Evolutionary conservation across 2,113 vertebrate species (phyloP), one percentile per base, ranked within the genome.

Genomic region (Peromyscus californicus): DNA sequence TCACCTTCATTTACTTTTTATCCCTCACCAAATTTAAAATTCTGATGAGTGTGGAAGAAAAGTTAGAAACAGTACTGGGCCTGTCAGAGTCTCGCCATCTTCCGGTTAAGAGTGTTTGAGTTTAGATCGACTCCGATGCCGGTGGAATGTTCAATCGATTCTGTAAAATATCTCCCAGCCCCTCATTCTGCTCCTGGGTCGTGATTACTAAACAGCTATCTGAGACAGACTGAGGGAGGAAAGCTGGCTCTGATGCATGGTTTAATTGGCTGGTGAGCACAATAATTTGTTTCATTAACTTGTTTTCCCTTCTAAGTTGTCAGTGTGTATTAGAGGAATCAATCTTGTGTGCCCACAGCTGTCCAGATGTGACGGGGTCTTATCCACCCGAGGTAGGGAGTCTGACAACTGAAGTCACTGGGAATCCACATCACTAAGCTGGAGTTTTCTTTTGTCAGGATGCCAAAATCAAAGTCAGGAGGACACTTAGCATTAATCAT

Each of bases 281-380:
- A 61, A 84, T 88, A 90, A 95, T 95, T 76, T 92, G 33, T 95
- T 95, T 93, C 74, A 89, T 84, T 86, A 92, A 79, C 39, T 96
- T 91, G 65, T 91, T 94, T 97, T 93, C 76, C 88, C 39, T 91
- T 92, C n/a, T 54, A 75, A 84, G 31, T 84, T 83, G 24, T 93
- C 89, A 75, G 75, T 54, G 10, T 93, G 21, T 95, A 78, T 48
- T 67, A 78, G 75, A 78, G 36, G 10, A 92, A 79, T 88, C 89
- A 74, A 87, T 51, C 61, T 61, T 90, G 63, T 72, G 11, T 61
- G 91, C 21, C 15, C 12, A 4, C 24, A 69, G 82, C 84, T 39
- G 51, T 54, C 24, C 63, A 84, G 54, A 83, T 85, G n/a, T 57
- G 74, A 29, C 5, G 24, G 33, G 45, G 1, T 67, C 76, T 94